These are phyloP conservation scores for Donacobius atricapilla DNA, from an alignment of 2,113 vertebrate genomes.

Conservation along the genomic window DNA sequence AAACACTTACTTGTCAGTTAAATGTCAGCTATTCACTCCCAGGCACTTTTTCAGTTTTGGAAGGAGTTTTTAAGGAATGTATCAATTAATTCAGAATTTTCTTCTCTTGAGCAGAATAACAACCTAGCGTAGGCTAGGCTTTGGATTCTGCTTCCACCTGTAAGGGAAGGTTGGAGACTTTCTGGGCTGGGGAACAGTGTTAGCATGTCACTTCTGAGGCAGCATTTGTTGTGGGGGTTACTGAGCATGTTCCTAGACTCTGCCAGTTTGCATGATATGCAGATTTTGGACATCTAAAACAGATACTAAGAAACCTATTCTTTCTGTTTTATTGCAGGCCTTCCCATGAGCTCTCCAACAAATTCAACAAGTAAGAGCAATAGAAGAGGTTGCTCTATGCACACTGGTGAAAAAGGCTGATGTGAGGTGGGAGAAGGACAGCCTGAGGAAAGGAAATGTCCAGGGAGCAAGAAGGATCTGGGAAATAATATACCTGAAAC, in stretches of 20 bases:
- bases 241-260: not conserved
- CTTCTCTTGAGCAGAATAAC: not conserved
- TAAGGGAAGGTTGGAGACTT: not conserved
- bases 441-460: not conserved
- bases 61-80: not conserved
- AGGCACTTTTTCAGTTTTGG: not conserved
- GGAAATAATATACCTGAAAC: not conserved
- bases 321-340: constrained; percentile 32
- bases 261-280: not conserved
- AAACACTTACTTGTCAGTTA: not conserved
- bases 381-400: not conserved
- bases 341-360: not conserved
- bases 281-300: not conserved
- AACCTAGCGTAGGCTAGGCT: not conserved
- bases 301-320: not conserved
- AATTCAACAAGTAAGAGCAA: not conserved
- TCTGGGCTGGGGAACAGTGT: not conserved
- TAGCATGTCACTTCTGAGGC: not conserved
- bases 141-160: not conserved
- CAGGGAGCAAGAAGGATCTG: not conserved
- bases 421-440: not conserved
- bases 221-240: not conserved
- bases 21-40: not conserved
- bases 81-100: not conserved
- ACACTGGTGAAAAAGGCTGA: not conserved